Evolutionary conservation across 64 coral and sea anemone genomes (phyloP), one percentile per base, ranked within the genome.

Genomic region (Platygyra sinensis): DNA sequence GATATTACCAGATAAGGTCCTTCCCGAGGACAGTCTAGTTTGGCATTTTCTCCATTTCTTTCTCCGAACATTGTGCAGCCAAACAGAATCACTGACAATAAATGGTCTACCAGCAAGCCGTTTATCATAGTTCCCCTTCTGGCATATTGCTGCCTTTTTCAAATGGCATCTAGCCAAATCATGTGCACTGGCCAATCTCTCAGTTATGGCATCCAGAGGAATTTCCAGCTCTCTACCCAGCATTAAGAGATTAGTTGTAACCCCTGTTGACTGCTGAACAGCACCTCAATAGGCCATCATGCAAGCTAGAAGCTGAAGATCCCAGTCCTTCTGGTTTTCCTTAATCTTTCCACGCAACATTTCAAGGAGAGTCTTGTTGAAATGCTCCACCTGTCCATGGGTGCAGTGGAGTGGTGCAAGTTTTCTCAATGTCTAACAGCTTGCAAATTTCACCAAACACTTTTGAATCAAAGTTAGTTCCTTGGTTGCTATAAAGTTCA

Each of bases 71-170:
- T 78, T 49, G 42, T 92, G 81, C n/a, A 92, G 62, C 79, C n/a
- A 90, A 60, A 90, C 89, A 39, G 63, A 73, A 36, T 91, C 89
- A 51, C 78, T 79, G 52, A 91, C 67, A 25, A 22, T 46, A 60
- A 77, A 61, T 36, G n/a, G 74, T 15, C 52, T 76, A 75, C 52
- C 50, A n/a, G 87, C 67, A 60, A 89, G 72, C 22, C 62, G 25
- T 30, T 89, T 89, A 33, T 89, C 87, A 72, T 91, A 91, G n/a
- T 91, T 83, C 69, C 78, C 42, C 28, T 91, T 91, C 49, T 95
- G 89, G 54, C 92, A 30, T n/a, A 30, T 55, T 16, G 72, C 92
- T 14, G 73, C 80, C 60, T 77, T 33, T 15, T 85, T 69, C 32
- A 89, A 60, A 22, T 77, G 72, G 28, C 30, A 3, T 64, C 67